These are phyloP conservation scores for Sphaeramia orbicularis DNA, from an alignment of 2,797 vertebrate genomes.

Conservation along the genomic window DNA sequence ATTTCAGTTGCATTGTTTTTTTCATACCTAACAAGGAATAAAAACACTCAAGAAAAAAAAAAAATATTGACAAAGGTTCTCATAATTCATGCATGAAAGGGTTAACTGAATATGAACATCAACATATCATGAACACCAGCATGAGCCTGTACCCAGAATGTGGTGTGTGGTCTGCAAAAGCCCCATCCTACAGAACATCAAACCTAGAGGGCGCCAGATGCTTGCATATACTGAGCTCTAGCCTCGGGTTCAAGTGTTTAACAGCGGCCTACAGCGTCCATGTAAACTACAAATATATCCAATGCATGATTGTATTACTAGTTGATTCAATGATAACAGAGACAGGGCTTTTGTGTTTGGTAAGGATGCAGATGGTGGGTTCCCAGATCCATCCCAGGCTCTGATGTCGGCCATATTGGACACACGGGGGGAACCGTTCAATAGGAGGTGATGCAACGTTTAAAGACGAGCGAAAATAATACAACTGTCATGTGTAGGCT, in stretches of 20 bases:
- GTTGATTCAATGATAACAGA: too few relatives aligned
- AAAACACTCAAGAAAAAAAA: too few relatives aligned
- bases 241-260: slow-evolving; percentile 55
- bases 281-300: background rate
- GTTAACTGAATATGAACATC: too few relatives aligned
- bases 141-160: background rate
- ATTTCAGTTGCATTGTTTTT: too few relatives aligned
- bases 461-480: slow-evolving; percentile 28
- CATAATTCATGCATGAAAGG: too few relatives aligned
- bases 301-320: background rate
- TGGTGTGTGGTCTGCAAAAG: background rate
- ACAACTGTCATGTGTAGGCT: fast-evolving
- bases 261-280: background rate
- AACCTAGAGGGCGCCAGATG: slow-evolving; percentile 62
- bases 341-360: background rate
- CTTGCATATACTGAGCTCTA: slow-evolving; percentile 8
- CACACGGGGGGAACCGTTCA: slow-evolving; percentile 68
- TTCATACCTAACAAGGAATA: too few relatives aligned
- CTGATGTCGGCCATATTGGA: slow-evolving; percentile 76
- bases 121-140: background rate
- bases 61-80: too few relatives aligned
- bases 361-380: background rate
- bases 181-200: background rate
- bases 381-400: slow-evolving; percentile 23
- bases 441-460: slow-evolving; percentile 55